These are phyloP conservation scores for Enteromius thamalakanensis DNA, from an alignment of 2,797 vertebrate genomes.

Conservation along the genomic window DNA sequence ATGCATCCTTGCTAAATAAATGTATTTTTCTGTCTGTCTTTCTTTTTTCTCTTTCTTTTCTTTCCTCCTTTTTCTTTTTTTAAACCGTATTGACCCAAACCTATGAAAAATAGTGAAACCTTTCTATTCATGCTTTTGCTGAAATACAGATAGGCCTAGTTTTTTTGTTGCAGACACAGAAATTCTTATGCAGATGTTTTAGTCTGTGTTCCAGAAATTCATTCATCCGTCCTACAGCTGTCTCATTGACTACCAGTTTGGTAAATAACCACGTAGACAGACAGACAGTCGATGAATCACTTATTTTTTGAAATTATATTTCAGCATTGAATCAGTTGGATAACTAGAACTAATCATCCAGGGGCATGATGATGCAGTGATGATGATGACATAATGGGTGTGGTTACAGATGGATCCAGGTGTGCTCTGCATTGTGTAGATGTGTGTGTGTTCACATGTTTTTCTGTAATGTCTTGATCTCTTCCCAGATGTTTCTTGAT, in stretches of 20 bases:
- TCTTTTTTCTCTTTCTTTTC: no score
- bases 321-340: background rate
- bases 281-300: background rate
- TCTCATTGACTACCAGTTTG: background rate
- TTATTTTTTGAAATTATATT: slow-evolving; percentile 7
- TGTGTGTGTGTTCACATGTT: background rate
- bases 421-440: background rate
- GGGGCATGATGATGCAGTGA: slow-evolving; percentile 4
- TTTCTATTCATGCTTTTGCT: background rate
- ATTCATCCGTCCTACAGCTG: background rate
- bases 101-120: background rate
- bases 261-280: background rate
- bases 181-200: background rate
- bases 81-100: no score
- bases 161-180: background rate
- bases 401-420: slow-evolving; percentile 17
- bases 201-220: background rate
- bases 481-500: background rate
- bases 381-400: slow-evolving; percentile 40
- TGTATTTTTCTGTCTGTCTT: no score
- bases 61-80: no score
- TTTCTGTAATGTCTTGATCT: background rate
- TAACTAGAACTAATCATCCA: background rate
- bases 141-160: background rate
- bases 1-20: no score